Percentiles rank a stretch among this genome's conserved stretches.
These are phyloP conservation scores for Pheosia tremula DNA, from an alignment of 2,888 invertebrate species.

Conservation along the genomic window DNA sequence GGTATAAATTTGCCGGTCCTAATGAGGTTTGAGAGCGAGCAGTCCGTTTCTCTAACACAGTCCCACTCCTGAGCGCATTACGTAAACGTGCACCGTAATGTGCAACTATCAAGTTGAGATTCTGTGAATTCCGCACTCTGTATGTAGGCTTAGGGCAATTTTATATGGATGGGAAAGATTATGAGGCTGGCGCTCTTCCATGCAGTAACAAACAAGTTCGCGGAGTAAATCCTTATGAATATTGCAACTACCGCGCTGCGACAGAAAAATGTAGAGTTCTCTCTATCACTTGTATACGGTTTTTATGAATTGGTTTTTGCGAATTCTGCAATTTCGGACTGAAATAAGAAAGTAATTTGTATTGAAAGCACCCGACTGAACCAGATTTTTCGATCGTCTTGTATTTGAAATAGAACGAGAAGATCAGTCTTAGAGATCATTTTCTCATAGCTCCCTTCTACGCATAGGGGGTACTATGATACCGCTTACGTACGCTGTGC, in stretches of 20 bases:
- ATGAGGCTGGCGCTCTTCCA: conserved; percentile 23
- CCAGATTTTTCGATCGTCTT: too few relatives aligned
- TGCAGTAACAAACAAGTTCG: conserved; percentile 21
- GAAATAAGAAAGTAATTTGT: too few relatives aligned
- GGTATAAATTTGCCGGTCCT: conserved; percentile 39
- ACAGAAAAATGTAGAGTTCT: not conserved
- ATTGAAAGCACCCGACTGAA: too few relatives aligned
- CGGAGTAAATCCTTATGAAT: conserved; percentile 16
- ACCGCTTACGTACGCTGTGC: too few relatives aligned
- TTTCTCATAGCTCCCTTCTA: too few relatives aligned
- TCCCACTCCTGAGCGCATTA: conserved; percentile 27
- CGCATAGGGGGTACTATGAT: too few relatives aligned
- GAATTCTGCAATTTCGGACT: too few relatives aligned
- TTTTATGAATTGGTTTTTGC: too few relatives aligned
- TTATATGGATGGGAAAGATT: conserved; percentile 32
- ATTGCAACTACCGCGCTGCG: conserved; percentile 6
- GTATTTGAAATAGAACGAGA: too few relatives aligned
- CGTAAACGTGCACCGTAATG: conserved; percentile 23
- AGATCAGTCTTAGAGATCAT: too few relatives aligned
- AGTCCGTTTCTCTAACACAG: conserved; percentile 5
- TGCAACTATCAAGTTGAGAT: conserved; percentile 32
- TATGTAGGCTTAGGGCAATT: conserved; percentile 37
- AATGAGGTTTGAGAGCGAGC: conserved; percentile 37
- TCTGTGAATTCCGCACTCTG: conserved; percentile 28
- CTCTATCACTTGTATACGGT: too few relatives aligned